A percentile compares a stretch with the other conserved stretches of the same genome.
Evolutionary conservation across 2,113 vertebrate genomes (phyloP).

Genomic region (Mola mola): DNA sequence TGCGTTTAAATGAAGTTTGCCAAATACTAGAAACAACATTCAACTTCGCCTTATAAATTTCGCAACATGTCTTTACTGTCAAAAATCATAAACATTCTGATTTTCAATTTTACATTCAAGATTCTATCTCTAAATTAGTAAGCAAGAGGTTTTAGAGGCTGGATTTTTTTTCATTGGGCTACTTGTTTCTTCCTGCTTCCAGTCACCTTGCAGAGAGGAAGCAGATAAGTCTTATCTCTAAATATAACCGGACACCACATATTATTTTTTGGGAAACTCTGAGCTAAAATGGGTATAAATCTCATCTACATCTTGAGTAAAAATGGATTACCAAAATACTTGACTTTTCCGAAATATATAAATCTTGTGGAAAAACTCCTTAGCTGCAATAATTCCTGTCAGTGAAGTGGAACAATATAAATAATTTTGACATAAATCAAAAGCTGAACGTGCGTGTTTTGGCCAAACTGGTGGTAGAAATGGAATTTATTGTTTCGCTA

Average conservation of each 20-base stretch:
- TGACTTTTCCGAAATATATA: constrained; percentile 9
- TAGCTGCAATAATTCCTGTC: constrained; percentile 17
- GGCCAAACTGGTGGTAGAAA: constrained; percentile 29
- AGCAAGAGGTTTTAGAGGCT: no score
- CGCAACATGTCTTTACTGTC: no score
- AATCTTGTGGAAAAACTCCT: constrained; percentile 22
- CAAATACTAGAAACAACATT: no score
- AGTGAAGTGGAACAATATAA: constrained; percentile 21
- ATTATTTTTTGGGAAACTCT: neutral
- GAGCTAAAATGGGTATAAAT: neutral
- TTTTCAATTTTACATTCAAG: no score
- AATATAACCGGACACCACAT: neutral
- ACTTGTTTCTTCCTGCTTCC: neutral
- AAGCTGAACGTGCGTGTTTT: constrained; percentile 1
- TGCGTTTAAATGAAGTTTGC: no score
- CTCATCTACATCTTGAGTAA: neutral
- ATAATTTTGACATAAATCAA: constrained; percentile 45
- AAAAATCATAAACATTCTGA: no score
- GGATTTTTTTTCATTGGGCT: neutral
- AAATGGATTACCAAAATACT: neutral
- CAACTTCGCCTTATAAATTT: no score
- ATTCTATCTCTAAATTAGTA: no score
- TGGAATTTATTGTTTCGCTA: constrained; percentile 36
- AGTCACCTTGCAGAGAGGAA: neutral
- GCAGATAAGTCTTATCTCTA: neutral